Percentiles rank a stretch among this genome's conserved stretches.
Conservation (phyloP, 2,113 vertebrate genomes). For the Rattus norvegicus region DNA sequence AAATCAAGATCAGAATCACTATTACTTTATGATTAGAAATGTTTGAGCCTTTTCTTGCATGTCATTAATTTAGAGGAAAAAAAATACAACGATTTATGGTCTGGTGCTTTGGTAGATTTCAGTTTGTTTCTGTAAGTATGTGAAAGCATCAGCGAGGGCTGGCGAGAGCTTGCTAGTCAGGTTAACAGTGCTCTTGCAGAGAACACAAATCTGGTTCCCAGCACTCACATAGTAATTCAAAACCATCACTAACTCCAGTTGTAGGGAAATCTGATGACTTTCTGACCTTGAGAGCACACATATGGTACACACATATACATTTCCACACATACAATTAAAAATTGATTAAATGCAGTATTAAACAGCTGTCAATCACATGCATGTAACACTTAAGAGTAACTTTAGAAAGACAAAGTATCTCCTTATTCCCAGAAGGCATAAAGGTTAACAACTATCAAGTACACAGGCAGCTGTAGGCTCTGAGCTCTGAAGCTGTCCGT, state of each 20-base stretch:
- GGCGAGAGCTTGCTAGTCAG: neutral
- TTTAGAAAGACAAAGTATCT: neutral
- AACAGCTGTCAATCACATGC: neutral
- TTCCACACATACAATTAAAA: too few relatives aligned
- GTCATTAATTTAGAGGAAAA: slow-evolving; percentile 18
- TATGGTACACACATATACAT: neutral
- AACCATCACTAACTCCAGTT: neutral
- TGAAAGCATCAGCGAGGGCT: neutral
- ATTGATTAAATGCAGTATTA: neutral
- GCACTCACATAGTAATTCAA: neutral
- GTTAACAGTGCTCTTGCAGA: neutral
- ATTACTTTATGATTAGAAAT: slow-evolving; percentile 1
- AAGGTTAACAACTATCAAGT: slow-evolving; percentile 19
- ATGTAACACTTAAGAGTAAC: neutral
- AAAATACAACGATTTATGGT: neutral
- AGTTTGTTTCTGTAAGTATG: neutral
- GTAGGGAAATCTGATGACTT: neutral
- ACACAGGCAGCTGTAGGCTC: slow-evolving; percentile 44
- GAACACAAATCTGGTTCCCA: neutral
- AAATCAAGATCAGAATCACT: neutral
- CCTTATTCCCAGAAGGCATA: slow-evolving; percentile 8
- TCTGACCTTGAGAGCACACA: neutral
- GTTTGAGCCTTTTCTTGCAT: neutral
- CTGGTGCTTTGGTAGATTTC: slow-evolving; percentile 14
- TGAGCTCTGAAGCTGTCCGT: neutral